Conservation (phyloP, 2,113 vertebrate species). For the Thomomys bottae region DNA sequence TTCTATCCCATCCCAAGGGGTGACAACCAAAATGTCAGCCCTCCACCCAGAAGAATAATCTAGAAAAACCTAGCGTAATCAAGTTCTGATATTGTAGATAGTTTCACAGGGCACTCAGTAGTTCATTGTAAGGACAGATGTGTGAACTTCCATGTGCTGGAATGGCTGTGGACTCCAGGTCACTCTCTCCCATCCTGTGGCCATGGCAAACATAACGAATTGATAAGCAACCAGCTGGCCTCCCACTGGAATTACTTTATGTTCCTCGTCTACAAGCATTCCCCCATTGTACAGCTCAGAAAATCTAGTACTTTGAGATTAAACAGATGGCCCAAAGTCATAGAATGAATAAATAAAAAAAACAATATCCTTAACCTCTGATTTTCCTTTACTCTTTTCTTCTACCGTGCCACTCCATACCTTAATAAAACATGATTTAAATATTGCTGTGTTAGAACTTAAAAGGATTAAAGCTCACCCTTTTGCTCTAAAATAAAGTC, state of each 20-base stretch:
- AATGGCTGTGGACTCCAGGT: background rate
- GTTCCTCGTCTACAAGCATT: background rate
- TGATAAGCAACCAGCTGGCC: background rate
- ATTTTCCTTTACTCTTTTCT: constrained; percentile 13
- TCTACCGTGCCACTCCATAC: background rate
- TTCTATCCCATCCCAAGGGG: background rate
- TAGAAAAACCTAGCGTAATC: background rate
- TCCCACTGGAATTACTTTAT: background rate
- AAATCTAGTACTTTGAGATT: background rate
- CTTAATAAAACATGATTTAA: constrained; percentile 23
- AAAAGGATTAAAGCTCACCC: background rate
- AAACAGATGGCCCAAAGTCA: background rate
- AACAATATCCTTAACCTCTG: background rate
- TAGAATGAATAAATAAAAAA: background rate
- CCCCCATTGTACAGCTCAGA: background rate
- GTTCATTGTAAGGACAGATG: background rate
- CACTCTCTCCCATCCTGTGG: background rate
- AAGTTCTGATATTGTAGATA: background rate
- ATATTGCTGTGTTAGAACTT: background rate
- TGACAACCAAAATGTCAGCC: background rate
- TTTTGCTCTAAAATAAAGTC: constrained; percentile 52
- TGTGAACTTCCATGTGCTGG: background rate
- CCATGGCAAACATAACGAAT: background rate
- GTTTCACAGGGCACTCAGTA: background rate
- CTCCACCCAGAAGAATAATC: background rate